phyloP scores from a whole-genome alignment of 2,888 invertebrate species.

The Tubulanus polymorphus region DNA sequence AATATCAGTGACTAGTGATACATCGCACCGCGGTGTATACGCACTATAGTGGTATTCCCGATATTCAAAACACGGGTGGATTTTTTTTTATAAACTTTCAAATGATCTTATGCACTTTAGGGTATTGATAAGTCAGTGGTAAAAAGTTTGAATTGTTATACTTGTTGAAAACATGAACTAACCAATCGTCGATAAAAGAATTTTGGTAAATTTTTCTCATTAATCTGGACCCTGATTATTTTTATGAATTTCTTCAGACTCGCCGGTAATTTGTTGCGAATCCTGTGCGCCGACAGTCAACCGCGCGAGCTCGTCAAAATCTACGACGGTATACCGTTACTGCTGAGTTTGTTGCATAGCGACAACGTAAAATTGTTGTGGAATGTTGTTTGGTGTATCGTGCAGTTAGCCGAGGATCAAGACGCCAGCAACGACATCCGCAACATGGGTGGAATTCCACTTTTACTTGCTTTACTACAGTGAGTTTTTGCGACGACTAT shows the following conservation, averaged over 20 bases:
- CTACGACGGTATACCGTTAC: constrained; percentile 48
- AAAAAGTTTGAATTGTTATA: too few species aligned
- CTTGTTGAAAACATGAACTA: too few species aligned
- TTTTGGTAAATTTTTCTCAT: neutral
- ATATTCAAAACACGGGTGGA: too few species aligned
- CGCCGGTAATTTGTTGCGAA: constrained; percentile 44
- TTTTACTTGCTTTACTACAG: constrained; percentile 50
- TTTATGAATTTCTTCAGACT: constrained; percentile 38
- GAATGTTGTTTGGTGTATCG: constrained; percentile 55
- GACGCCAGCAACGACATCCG: constrained; percentile 52
- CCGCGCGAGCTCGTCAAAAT: constrained; percentile 42
- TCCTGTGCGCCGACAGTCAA: constrained; percentile 41
- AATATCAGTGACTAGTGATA: too few species aligned
- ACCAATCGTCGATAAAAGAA: too few species aligned
- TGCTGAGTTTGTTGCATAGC: constrained; percentile 51
- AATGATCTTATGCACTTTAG: too few species aligned
- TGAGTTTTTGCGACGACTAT: constrained; percentile 32
- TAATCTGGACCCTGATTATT: neutral
- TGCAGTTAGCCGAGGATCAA: constrained; percentile 51
- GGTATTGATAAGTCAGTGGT: too few species aligned
- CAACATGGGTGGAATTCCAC: constrained; percentile 52
- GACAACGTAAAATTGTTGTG: constrained; percentile 53
- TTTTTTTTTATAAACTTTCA: too few species aligned
- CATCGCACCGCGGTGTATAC: too few species aligned
- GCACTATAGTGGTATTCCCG: too few species aligned